Conservation (phyloP, 1,140 invertebrate genomes). For the Nasonia longicornis region DNA sequence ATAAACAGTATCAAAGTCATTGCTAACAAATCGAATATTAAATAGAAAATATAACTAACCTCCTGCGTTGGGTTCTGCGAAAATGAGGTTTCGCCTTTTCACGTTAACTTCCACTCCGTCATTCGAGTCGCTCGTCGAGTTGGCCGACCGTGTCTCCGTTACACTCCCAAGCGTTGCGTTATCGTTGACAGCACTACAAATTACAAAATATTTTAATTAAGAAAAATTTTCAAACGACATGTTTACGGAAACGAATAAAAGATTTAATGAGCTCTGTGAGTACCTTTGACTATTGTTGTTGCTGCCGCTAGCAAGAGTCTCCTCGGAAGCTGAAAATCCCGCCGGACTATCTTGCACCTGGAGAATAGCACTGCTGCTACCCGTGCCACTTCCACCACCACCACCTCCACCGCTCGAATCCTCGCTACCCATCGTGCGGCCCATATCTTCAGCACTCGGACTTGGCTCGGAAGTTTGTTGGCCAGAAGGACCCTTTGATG, state of each 20-base stretch:
- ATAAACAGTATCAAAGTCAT: neutral
- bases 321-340: slow-evolving; percentile 60
- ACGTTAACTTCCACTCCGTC: slow-evolving; percentile 55
- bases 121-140: slow-evolving; percentile 62
- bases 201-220: neutral
- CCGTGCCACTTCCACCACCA: slow-evolving; percentile 65
- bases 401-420: slow-evolving; percentile 78
- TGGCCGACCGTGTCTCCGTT: slow-evolving; percentile 42
- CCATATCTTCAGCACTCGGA: slow-evolving; percentile 74
- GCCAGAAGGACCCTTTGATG: slow-evolving; percentile 67
- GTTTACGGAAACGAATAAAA: neutral
- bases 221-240: neutral
- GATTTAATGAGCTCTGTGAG: neutral
- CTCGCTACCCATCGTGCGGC: slow-evolving; percentile 77
- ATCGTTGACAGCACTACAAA: slow-evolving; percentile 34
- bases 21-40: neutral
- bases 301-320: slow-evolving; percentile 53
- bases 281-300: slow-evolving; percentile 50
- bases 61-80: slow-evolving; percentile 57
- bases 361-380: neutral
- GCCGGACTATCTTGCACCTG: slow-evolving; percentile 68
- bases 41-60: neutral
- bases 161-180: slow-evolving; percentile 29
- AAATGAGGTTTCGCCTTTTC: slow-evolving; percentile 63
- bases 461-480: slow-evolving; percentile 71